These are phyloP conservation scores for Melangyna quadrimaculata DNA, from an alignment of 2,888 invertebrate species.

Conservation along the genomic window DNA sequence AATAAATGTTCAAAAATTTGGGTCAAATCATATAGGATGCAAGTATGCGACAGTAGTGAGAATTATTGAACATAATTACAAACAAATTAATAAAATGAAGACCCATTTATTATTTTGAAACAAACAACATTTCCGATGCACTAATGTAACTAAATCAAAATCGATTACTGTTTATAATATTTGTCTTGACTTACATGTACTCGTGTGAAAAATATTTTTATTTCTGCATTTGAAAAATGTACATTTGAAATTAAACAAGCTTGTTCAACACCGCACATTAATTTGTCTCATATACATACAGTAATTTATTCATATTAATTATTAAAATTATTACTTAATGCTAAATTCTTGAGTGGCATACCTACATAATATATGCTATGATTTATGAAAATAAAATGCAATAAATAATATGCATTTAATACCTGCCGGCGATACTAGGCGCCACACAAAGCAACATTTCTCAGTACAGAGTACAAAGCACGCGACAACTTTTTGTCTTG, in stretches of 20 bases:
- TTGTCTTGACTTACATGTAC: background rate
- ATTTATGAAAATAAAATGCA: slow-evolving; percentile 14
- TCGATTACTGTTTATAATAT: too few species aligned
- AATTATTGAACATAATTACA: too few species aligned
- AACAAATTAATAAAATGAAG: too few species aligned
- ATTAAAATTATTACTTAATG: background rate
- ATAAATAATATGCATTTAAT: slow-evolving; percentile 19
- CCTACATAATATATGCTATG: background rate
- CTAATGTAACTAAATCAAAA: too few species aligned
- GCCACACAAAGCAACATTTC: slow-evolving; percentile 20
- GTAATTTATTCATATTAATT: background rate
- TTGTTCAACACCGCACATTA: background rate
- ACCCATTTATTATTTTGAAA: too few species aligned
- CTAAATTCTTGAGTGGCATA: background rate
- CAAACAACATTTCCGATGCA: too few species aligned
- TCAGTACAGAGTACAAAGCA: background rate
- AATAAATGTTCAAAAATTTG: too few species aligned
- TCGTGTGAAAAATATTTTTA: background rate
- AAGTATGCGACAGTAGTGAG: too few species aligned
- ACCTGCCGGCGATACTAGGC: slow-evolving; percentile 21
- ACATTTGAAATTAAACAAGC: background rate
- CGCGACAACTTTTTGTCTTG: background rate
- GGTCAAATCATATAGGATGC: too few species aligned
- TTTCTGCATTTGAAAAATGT: background rate
- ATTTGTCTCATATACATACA: background rate